A percentile compares a stretch with the other conserved stretches of the same genome.
Evolutionary conservation across 2,797 vertebrate genomes (phyloP).

Genomic region (Pempheris klunzingeri): DNA sequence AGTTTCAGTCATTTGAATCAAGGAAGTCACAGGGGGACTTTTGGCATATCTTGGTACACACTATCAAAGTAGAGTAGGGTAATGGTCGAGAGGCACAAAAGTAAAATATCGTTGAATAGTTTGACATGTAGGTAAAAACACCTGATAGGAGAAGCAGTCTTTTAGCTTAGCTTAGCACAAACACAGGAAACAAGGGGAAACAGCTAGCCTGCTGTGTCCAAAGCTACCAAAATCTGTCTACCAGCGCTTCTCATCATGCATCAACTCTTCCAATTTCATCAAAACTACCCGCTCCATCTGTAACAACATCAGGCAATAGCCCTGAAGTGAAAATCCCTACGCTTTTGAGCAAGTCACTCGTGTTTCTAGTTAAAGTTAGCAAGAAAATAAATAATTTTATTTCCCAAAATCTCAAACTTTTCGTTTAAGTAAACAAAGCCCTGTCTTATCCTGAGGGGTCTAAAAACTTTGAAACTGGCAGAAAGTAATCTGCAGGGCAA

Average conservation of each 20-base stretch:
- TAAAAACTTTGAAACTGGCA: conserved; percentile 1
- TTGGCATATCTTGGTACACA: too few relatives aligned
- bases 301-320: background rate
- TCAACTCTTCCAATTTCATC: too few relatives aligned
- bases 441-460: background rate
- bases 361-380: background rate
- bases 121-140: background rate
- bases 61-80: conserved; percentile 5
- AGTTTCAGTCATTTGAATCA: conserved; percentile 28
- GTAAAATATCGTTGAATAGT: background rate
- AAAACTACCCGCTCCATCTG: background rate
- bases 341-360: background rate
- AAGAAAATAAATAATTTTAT: background rate
- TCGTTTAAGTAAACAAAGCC: background rate
- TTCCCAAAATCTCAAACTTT: background rate
- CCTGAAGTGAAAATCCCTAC: background rate
- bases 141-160: too few relatives aligned
- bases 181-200: background rate
- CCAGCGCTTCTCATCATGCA: background rate
- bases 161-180: conserved; percentile 6
- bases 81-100: background rate
- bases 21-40: conserved; percentile 16
- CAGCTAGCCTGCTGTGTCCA: background rate
- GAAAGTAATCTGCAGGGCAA: too few relatives aligned
- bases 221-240: background rate